These are phyloP conservation scores for Zosterops lateralis DNA, from an alignment of 2,113 vertebrate species.

Conservation along the genomic window DNA sequence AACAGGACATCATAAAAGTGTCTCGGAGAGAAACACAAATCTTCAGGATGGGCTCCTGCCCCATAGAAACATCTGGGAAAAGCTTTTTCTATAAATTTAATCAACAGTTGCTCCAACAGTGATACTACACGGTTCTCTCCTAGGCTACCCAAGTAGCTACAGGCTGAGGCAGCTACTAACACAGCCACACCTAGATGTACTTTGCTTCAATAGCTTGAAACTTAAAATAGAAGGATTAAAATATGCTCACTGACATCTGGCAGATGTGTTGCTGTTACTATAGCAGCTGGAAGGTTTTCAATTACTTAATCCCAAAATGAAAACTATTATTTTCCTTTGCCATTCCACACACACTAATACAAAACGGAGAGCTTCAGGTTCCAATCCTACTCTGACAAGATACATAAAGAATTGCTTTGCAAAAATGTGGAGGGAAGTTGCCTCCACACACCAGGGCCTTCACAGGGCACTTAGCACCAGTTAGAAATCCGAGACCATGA, in stretches of 20 bases:
- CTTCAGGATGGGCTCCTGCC: constrained; percentile 35
- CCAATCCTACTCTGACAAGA: neutral
- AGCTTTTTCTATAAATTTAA: neutral
- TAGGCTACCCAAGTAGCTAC: neutral
- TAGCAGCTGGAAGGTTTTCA: neutral
- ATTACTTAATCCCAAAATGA: neutral
- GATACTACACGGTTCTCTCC: neutral
- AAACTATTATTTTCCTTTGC: neutral
- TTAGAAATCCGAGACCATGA: constrained; percentile 55
- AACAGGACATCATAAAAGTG: constrained; percentile 49
- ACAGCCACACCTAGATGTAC: neutral
- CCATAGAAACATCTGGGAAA: constrained; percentile 43
- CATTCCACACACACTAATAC: neutral
- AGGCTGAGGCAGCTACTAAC: neutral
- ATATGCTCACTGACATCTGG: neutral
- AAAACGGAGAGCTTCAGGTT: neutral
- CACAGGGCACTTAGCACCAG: neutral
- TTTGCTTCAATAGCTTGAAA: neutral
- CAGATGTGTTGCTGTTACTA: neutral
- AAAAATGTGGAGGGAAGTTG: neutral
- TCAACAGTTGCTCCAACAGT: neutral
- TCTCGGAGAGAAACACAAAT: constrained; percentile 21
- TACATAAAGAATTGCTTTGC: neutral
- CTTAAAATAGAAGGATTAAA: neutral
- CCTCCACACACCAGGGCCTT: neutral